Evolutionary conservation across 2,113 vertebrate genomes (phyloP).

Genomic region (Hippocampus guttulatus): DNA sequence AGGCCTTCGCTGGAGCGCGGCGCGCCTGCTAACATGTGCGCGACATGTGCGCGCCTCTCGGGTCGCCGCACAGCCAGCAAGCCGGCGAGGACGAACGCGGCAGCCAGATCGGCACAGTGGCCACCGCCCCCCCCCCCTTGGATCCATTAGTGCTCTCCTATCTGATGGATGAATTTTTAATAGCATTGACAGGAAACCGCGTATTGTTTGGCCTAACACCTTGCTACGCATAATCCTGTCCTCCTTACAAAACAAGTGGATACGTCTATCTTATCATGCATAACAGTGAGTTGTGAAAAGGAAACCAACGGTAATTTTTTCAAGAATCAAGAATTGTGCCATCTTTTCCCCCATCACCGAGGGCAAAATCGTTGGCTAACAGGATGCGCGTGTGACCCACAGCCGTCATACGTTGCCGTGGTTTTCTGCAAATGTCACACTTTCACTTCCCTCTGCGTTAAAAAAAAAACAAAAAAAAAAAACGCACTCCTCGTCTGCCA

Average conservation of each 20-base stretch:
- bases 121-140: neutral
- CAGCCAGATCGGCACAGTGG: neutral
- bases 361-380: slow-evolving; percentile 28
- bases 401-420: slow-evolving; percentile 4
- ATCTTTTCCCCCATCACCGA: too few relatives aligned
- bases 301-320: too few relatives aligned
- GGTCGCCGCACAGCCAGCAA: slow-evolving; percentile 59
- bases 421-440: slow-evolving; percentile 32
- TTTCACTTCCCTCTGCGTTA: slow-evolving; percentile 50
- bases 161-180: slow-evolving; percentile 71
- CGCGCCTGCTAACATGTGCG: slow-evolving; percentile 66
- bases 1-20: slow-evolving; percentile 40
- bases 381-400: slow-evolving; percentile 48
- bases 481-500: neutral
- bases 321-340: neutral
- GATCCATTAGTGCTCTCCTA: slow-evolving; percentile 59
- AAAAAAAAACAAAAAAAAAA: neutral
- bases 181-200: slow-evolving; percentile 45
- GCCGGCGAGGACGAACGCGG: slow-evolving; percentile 14
- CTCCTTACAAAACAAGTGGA: too few relatives aligned
- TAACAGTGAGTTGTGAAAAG: too few relatives aligned
- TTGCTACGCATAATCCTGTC: neutral
- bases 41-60: slow-evolving; percentile 62
- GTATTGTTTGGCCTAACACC: neutral
- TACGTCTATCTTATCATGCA: too few relatives aligned